These are phyloP conservation scores for Leptopilina clavipes DNA, from an alignment of 1,140 invertebrate genomes.

Conservation along the genomic window DNA sequence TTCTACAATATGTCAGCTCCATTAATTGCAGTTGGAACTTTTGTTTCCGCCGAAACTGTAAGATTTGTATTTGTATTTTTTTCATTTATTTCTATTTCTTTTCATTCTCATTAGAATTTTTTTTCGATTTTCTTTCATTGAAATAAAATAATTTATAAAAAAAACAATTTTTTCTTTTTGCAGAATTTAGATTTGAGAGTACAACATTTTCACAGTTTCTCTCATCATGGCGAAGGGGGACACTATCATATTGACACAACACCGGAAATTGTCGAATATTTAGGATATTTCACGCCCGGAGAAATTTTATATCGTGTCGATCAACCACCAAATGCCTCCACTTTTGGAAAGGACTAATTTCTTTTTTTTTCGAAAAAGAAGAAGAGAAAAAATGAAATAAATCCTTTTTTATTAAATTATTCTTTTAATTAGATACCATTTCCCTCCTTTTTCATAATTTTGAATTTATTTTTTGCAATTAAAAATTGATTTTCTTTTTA, in stretches of 20 bases:
- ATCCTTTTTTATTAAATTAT: no score
- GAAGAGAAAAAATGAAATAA: no score
- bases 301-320: conserved; percentile 87
- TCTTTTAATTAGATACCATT: no score
- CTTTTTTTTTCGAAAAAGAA: neutral
- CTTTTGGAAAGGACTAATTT: conserved; percentile 78
- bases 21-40: conserved; percentile 89
- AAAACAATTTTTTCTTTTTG: conserved; percentile 36
- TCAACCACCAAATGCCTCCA: conserved; percentile 78
- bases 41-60: conserved; percentile 91
- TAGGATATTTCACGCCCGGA: conserved; percentile 90
- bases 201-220: conserved; percentile 96
- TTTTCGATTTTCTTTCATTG: neutral
- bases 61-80: conserved; percentile 57
- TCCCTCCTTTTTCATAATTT: no score
- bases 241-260: conserved; percentile 97
- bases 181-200: conserved; percentile 90
- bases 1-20: conserved; percentile 93
- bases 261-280: conserved; percentile 88
- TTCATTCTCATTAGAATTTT: no score
- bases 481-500: no score
- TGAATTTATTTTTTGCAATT: no score
- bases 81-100: no score
- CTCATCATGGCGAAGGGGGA: conserved; percentile 90
- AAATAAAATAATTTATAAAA: neutral